Percentiles rank a stretch among this genome's conserved stretches.
These are phyloP conservation scores for Cuculus canorus DNA, from an alignment of 2,797 vertebrate genomes.

Conservation along the genomic window DNA sequence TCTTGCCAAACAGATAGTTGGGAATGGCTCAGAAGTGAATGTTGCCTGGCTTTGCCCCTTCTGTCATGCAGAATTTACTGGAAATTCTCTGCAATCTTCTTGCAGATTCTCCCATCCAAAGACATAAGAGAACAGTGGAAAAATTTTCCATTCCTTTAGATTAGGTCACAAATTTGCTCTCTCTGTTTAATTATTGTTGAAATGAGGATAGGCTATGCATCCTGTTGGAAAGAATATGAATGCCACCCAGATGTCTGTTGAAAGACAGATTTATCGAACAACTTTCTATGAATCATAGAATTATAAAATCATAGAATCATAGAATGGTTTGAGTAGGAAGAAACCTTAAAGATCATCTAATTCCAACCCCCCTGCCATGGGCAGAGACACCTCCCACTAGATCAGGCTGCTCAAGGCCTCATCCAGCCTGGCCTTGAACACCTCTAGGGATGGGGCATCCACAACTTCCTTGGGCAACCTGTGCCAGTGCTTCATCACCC, in stretches of 20 bases:
- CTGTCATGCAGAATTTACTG: background rate
- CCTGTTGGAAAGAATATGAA: background rate
- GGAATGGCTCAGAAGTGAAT: background rate
- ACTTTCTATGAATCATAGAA: background rate
- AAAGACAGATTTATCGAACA: background rate
- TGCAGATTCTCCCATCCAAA: background rate
- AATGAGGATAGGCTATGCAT: background rate
- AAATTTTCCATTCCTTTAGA: background rate
- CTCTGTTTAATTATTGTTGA: background rate
- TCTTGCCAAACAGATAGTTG: background rate
- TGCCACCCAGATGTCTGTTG: background rate
- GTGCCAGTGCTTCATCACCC: no score
- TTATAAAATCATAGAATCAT: no score
- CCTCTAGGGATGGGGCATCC: no score
- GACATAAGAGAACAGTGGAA: background rate
- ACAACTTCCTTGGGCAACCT: no score
- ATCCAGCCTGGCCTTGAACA: no score
- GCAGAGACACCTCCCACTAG: no score
- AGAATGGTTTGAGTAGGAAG: no score
- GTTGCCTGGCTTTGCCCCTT: background rate
- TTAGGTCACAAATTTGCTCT: background rate
- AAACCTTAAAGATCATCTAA: no score
- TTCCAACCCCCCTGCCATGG: no score
- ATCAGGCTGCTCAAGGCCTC: no score
- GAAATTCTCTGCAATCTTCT: background rate